A percentile compares a stretch with the other conserved stretches of the same genome.
Conservation (phyloP, 2,113 vertebrate genomes). For the Sylvietta virens region DNA sequence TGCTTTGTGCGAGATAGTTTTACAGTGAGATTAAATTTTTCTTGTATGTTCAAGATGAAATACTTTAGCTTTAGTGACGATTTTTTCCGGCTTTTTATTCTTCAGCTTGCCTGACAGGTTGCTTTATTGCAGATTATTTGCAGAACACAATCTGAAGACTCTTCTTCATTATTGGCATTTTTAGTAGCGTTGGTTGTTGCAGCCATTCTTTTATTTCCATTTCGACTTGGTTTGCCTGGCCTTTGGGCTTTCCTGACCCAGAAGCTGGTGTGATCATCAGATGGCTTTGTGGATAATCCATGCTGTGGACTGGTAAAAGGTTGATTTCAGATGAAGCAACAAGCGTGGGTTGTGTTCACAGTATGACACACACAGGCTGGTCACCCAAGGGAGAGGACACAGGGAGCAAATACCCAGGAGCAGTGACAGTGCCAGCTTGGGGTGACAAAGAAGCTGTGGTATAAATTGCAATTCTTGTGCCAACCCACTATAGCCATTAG, state of each 20-base stretch:
- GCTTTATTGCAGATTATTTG: background rate
- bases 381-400: background rate
- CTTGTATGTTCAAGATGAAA: background rate
- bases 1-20: background rate
- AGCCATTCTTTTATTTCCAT: background rate
- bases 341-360: background rate
- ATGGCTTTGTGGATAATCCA: background rate
- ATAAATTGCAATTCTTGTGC: background rate
- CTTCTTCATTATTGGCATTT: background rate
- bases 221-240: rapidly evolving
- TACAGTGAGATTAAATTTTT: background rate
- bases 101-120: background rate
- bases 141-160: background rate
- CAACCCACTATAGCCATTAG: background rate
- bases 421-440: background rate
- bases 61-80: background rate
- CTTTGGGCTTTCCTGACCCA: background rate
- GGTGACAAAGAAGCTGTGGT: background rate
- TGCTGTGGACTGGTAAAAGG: background rate
- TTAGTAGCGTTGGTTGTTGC: background rate
- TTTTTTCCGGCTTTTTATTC: background rate
- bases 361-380: background rate
- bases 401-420: background rate
- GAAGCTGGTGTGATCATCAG: rapidly evolving
- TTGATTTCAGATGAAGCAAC: background rate